Evolutionary conservation across 1,140 invertebrate genomes (phyloP), one percentile per base, ranked within the genome.

Genomic region (Euglossa dilemma): DNA sequence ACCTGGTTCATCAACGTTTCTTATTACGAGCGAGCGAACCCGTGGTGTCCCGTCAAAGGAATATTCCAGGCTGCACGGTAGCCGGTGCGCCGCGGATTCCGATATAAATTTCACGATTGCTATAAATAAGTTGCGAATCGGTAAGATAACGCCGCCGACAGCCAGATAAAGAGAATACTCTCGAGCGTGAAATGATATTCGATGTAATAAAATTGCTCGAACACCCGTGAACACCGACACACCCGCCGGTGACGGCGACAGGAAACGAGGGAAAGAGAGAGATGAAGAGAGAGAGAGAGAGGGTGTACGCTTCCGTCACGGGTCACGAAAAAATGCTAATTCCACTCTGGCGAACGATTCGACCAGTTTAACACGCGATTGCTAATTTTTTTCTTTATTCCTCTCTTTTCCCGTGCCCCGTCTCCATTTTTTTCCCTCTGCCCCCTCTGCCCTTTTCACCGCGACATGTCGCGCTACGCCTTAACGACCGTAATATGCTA

Each of bases 401-500:
- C 28, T 28, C 59, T 28, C 25, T 36, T 36, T 36, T 36, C 36
- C 36, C 36, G 36, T 36, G 1, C 36, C 36, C 36, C 16, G 50
- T 20, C 43, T 52, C 25, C 54, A 50, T 23, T 25, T 56, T 47
- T 57, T 56, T n/a, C n/a, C 23, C 56, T 56, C 20, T 54, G 6
- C 28, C 20, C 36, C 8, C 25, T 74, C 64, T n/a, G 6, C 18
- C 18, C 3, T 52, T 50, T 78, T 85, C 45, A 76, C n/a, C 45
- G 78, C 78, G 86, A 85, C 84, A 82, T 56, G 86, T 88, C 86
- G 80, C 80, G 80, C 80, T 76, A 85, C 54, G 77, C 64, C 72
- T 88, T 89, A 88, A 88, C 84, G 86, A 76, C 52, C 84, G 85
- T 77, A 83, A 83, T 80, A 89, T 85, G 87, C 80, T 89, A 89